These are phyloP conservation scores for Anadara kagoshimensis DNA, from an alignment of 1,140 invertebrate species.

Conservation along the genomic window DNA sequence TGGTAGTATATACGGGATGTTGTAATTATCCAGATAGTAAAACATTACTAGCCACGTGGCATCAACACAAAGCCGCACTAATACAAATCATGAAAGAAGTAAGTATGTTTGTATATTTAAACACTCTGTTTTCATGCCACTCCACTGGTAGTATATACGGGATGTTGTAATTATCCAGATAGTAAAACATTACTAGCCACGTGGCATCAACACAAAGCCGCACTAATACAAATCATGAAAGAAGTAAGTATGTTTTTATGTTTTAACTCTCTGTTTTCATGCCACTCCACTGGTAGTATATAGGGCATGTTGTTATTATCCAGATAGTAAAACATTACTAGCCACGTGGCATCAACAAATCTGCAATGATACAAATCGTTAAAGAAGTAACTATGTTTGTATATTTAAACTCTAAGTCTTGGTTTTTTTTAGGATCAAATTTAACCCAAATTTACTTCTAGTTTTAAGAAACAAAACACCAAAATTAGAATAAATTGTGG, in stretches of 20 bases:
- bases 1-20: slow-evolving; percentile 96
- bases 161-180: slow-evolving; percentile 96
- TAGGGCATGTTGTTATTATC: slow-evolving; percentile 97
- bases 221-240: slow-evolving; percentile 89
- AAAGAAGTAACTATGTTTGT: slow-evolving; percentile 80
- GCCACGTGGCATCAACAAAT: slow-evolving; percentile 94
- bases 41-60: slow-evolving; percentile 92
- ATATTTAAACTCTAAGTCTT: background rate
- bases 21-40: slow-evolving; percentile 94
- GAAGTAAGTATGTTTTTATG: slow-evolving; percentile 76
- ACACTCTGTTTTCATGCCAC: slow-evolving; percentile 90
- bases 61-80: slow-evolving; percentile 90
- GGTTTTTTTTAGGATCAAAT: no score
- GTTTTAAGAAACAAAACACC: no score
- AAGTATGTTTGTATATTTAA: slow-evolving; percentile 3
- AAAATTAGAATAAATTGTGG: background rate
- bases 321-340: slow-evolving; percentile 85
- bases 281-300: slow-evolving; percentile 98
- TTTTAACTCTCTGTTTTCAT: slow-evolving; percentile 77
- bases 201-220: slow-evolving; percentile 93
- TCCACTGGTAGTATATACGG: slow-evolving; percentile 96
- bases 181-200: slow-evolving; percentile 88
- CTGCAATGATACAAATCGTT: slow-evolving; percentile 87
- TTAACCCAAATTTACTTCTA: no score
- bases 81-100: slow-evolving; percentile 89